Evolutionary conservation across 2,888 invertebrate genomes (phyloP).

Genomic region (Drosophila prolongata): DNA sequence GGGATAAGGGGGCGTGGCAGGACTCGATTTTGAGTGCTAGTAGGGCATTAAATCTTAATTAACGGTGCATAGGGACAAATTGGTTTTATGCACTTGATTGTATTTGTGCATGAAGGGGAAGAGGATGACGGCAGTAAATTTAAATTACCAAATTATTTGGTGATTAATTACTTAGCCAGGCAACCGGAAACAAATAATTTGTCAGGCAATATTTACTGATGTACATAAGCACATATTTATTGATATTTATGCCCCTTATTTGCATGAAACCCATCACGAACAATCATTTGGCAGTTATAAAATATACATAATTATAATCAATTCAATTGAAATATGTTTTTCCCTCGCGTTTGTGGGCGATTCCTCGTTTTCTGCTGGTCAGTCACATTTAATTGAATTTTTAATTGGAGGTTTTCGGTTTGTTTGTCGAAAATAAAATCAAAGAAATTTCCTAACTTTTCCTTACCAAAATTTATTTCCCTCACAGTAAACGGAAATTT

Average conservation of each 20-base stretch:
- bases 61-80: slow-evolving; percentile 51
- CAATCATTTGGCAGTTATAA: slow-evolving; percentile 16
- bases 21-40: slow-evolving; percentile 23
- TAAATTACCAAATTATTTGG: slow-evolving; percentile 77
- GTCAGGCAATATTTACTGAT: slow-evolving; percentile 30
- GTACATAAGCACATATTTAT: slow-evolving; percentile 16
- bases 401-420: slow-evolving; percentile 55
- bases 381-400: slow-evolving; percentile 55
- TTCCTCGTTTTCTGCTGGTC: neutral
- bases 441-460: slow-evolving; percentile 6
- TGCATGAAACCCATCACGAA: neutral
- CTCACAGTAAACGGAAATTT: slow-evolving; percentile 1
- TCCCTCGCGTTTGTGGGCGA: neutral
- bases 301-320: slow-evolving; percentile 46
- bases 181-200: slow-evolving; percentile 49
- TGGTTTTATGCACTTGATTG: slow-evolving; percentile 36
- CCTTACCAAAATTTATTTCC: neutral
- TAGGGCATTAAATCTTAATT: slow-evolving; percentile 77
- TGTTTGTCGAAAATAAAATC: slow-evolving; percentile 13
- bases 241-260: slow-evolving; percentile 18
- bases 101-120: slow-evolving; percentile 23
- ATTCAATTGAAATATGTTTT: slow-evolving; percentile 49
- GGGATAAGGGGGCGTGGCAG: slow-evolving; percentile 27
- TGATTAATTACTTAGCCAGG: slow-evolving; percentile 69
- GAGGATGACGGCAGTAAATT: slow-evolving; percentile 57